A percentile compares a stretch with the other conserved stretches of the same genome.
phyloP scores from a whole-genome alignment of 1,140 invertebrate genomes.

The Eumaeus atala region DNA sequence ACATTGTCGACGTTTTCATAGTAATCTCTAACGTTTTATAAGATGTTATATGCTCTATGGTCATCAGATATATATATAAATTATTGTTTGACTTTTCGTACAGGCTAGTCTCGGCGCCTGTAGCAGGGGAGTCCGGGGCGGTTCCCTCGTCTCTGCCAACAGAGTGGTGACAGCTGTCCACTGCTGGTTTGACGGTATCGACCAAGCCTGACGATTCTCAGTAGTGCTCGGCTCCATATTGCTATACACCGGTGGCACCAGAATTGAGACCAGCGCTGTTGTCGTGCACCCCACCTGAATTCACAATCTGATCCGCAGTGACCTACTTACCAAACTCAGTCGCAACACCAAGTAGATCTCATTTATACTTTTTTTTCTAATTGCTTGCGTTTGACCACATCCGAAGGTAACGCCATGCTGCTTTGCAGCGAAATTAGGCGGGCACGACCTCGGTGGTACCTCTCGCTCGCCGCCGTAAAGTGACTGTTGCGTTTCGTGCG shows the following conservation, averaged over 20 bases:
- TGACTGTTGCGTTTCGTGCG: no score
- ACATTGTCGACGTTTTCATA: no score
- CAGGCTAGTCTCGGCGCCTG: constrained; percentile 39
- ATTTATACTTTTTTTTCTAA: no score
- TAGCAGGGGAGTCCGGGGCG: constrained; percentile 33
- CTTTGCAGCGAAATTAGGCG: no score
- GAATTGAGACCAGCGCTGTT: constrained; percentile 28
- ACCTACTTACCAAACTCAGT: constrained; percentile 39
- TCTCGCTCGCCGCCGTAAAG: no score
- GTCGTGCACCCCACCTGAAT: constrained; percentile 28
- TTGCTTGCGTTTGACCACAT: no score
- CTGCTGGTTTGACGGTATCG: constrained; percentile 38
- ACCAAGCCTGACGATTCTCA: constrained; percentile 32
- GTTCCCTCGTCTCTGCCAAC: constrained; percentile 25
- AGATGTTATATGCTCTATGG: no score
- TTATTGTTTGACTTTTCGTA: constrained; percentile 15
- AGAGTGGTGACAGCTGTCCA: constrained; percentile 40
- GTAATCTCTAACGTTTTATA: no score
- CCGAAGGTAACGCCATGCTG: no score
- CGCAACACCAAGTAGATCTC: constrained; percentile 42
- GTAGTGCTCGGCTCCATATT: constrained; percentile 37
- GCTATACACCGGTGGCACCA: constrained; percentile 37
- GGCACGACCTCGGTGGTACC: no score
- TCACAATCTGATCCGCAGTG: constrained; percentile 27
- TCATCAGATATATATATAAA: no score